Evolutionary conservation across 2,888 invertebrate species (phyloP).

Genomic region (Lucinisca nassula): DNA sequence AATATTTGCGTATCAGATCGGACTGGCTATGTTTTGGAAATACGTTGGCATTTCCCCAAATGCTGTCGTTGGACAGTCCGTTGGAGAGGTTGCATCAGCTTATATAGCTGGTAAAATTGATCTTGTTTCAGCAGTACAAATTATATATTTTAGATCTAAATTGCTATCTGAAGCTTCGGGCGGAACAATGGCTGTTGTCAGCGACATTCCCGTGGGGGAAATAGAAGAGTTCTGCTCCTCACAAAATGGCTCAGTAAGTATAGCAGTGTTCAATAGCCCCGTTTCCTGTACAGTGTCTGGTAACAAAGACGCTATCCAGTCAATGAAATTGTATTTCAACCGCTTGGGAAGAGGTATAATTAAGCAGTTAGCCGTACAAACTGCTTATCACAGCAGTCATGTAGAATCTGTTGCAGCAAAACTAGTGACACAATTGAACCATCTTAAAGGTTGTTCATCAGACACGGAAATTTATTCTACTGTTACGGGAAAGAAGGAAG

Average conservation of each 20-base stretch:
- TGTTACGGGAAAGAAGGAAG: conserved; percentile 12
- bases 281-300: conserved; percentile 56
- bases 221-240: conserved; percentile 26
- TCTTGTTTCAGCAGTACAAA: conserved; percentile 25
- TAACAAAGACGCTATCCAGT: conserved; percentile 38
- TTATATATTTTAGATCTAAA: conserved; percentile 36
- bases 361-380: conserved; percentile 39
- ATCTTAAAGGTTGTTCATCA: background rate
- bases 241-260: conserved; percentile 1
- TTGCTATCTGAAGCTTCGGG: conserved; percentile 4
- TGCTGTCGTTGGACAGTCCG: conserved; percentile 50
- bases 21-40: conserved; percentile 20
- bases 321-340: background rate
- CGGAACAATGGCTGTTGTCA: conserved; percentile 38
- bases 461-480: conserved; percentile 24
- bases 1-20: conserved; percentile 14
- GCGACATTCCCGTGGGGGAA: background rate
- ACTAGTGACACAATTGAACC: background rate
- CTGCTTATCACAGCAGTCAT: conserved; percentile 72
- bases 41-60: conserved; percentile 34
- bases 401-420: background rate
- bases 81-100: conserved; percentile 57
- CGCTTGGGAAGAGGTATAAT: background rate
- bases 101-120: conserved; percentile 23
- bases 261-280: conserved; percentile 55